phyloP scores from a whole-genome alignment of 2,888 invertebrate genomes.

The Tolmerus cingulatus region DNA sequence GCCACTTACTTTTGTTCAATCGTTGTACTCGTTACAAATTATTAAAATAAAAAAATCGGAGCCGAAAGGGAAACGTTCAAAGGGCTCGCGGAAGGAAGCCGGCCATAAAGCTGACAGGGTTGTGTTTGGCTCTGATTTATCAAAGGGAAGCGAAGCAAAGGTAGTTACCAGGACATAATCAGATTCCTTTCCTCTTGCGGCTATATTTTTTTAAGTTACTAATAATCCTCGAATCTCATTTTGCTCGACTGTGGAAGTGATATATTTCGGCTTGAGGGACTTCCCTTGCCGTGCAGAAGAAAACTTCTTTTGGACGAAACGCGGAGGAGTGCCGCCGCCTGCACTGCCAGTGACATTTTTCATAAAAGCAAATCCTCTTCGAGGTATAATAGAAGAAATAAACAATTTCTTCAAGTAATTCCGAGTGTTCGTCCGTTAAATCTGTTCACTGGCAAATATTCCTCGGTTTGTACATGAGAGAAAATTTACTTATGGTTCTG shows the following conservation, averaged over 20 bases:
- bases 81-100: not conserved
- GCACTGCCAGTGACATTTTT: not conserved
- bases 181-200: not conserved
- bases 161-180: conserved; percentile 14
- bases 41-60: not conserved
- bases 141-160: conserved; percentile 5
- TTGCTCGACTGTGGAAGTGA: not conserved
- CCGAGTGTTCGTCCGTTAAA: not conserved
- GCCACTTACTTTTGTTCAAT: conserved; percentile 21
- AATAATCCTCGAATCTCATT: conserved; percentile 19
- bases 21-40: conserved; percentile 7
- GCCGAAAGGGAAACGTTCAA: conserved; percentile 12
- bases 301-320: not conserved
- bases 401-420: not conserved
- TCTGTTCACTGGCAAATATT: not conserved
- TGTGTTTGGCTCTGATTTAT: conserved; percentile 19
- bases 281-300: not conserved
- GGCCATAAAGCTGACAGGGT: conserved; percentile 18
- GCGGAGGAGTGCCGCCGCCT: not conserved
- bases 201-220: not conserved
- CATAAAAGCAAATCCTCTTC: not conserved
- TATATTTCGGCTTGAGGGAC: conserved; percentile 29
- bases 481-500: no score
- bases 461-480: not conserved
- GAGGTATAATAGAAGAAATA: not conserved